A percentile compares a stretch with the other conserved stretches of the same genome.
phyloP scores from a whole-genome alignment of 2,888 invertebrate genomes.

The Nemoura dubitans region DNA sequence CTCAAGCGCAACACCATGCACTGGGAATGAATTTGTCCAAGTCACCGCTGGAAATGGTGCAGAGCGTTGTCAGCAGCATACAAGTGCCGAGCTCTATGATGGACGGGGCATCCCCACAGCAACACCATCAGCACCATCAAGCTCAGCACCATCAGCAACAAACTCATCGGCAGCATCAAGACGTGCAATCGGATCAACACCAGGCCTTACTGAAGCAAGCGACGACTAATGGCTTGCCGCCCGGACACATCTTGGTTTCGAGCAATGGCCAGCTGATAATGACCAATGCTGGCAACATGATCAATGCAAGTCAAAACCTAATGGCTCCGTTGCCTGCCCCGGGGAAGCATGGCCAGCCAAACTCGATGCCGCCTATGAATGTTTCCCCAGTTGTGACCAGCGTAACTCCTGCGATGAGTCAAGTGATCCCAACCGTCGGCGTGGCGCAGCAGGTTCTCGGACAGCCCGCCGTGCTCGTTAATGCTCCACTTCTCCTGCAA shows the following conservation, averaged over 20 bases:
- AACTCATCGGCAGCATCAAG: slow-evolving; percentile 9
- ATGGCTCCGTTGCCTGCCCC: slow-evolving; percentile 60
- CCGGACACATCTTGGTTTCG: slow-evolving; percentile 79
- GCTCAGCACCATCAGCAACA: slow-evolving; percentile 54
- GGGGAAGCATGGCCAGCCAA: slow-evolving; percentile 61
- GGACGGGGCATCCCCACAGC: slow-evolving; percentile 44
- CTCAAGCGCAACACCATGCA: slow-evolving; percentile 49
- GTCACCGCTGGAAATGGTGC: slow-evolving; percentile 80
- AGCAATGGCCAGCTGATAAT: slow-evolving; percentile 79
- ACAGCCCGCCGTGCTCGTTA: slow-evolving; percentile 76
- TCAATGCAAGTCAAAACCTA: slow-evolving; percentile 38
- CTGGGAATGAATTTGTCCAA: slow-evolving; percentile 59
- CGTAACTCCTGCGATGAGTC: slow-evolving; percentile 62
- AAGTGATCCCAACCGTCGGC: slow-evolving; percentile 71
- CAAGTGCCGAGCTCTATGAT: slow-evolving; percentile 64
- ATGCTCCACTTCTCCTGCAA: slow-evolving; percentile 83
- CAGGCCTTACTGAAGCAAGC: slow-evolving; percentile 44
- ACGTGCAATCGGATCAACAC: slow-evolving; percentile 24
- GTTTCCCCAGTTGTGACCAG: slow-evolving; percentile 71
- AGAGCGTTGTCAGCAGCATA: slow-evolving; percentile 76
- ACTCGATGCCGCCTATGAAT: slow-evolving; percentile 68
- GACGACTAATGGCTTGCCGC: slow-evolving; percentile 60
- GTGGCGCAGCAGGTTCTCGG: slow-evolving; percentile 74
- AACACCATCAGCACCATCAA: slow-evolving; percentile 40
- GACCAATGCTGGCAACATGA: slow-evolving; percentile 63